Percentiles rank a stretch among this genome's conserved stretches.
Conservation (phyloP, 2,113 vertebrate genomes). For the Corythoichthys intestinalis region DNA sequence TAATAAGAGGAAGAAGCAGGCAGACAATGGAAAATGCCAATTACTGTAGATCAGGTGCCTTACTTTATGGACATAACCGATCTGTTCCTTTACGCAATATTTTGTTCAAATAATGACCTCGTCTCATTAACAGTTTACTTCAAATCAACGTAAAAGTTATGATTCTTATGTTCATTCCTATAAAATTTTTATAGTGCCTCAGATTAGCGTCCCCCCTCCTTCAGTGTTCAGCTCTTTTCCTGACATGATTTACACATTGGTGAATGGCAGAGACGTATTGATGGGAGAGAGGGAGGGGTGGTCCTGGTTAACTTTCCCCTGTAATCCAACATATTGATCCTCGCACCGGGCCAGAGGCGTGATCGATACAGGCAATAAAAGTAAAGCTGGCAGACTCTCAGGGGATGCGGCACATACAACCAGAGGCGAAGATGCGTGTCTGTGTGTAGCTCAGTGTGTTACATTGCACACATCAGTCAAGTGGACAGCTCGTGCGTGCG, state of each 20-base stretch:
- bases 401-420: constrained; percentile 38
- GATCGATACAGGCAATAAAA: constrained; percentile 66
- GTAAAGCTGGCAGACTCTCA: constrained; percentile 40
- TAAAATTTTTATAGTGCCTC: too few species aligned
- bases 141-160: too few species aligned
- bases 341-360: constrained; percentile 19
- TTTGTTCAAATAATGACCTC: too few species aligned
- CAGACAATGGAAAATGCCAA: constrained; percentile 76
- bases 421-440: constrained; percentile 12
- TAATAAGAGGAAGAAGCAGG: constrained; percentile 71
- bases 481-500: constrained; percentile 35
- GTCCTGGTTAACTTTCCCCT: constrained; percentile 38
- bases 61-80: constrained; percentile 24
- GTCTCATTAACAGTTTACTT: too few species aligned
- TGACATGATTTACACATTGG: constrained; percentile 4
- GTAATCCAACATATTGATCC: constrained; percentile 57
- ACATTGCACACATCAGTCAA: constrained; percentile 41
- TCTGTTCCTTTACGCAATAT: too few species aligned
- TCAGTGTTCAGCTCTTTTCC: not conserved
- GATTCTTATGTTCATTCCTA: too few species aligned
- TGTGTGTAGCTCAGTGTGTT: constrained; percentile 6
- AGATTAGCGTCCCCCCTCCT: not conserved
- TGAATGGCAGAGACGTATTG: constrained; percentile 16
- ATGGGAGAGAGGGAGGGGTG: constrained; percentile 7
- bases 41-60: constrained; percentile 61